phyloP scores from a whole-genome alignment of 2,888 invertebrate species.

The Linnaemya vulpina region DNA sequence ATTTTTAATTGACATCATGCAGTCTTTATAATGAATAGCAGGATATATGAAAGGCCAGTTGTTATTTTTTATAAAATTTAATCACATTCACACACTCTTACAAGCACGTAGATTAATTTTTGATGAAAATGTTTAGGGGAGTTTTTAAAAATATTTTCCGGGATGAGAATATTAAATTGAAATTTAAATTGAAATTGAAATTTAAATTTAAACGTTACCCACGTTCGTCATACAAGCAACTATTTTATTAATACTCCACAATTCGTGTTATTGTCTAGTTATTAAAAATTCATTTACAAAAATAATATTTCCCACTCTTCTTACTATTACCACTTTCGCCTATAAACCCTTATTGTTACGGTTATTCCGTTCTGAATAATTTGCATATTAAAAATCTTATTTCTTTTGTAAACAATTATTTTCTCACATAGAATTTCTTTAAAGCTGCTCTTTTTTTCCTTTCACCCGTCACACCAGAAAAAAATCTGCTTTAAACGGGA shows the following conservation, averaged over 20 bases:
- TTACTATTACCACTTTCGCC: neutral
- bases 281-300: neutral
- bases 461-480: conserved; percentile 24
- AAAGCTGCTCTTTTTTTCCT: conserved; percentile 62
- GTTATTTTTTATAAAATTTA: too few relatives aligned
- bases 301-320: neutral
- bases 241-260: neutral
- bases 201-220: neutral
- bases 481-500: conserved; percentile 52
- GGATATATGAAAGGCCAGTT: too few relatives aligned
- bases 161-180: too few relatives aligned
- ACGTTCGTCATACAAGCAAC: neutral
- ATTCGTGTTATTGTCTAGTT: neutral
- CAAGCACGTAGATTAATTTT: too few relatives aligned
- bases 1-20: too few relatives aligned
- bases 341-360: conserved; percentile 6
- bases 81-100: too few relatives aligned
- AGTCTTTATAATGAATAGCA: too few relatives aligned
- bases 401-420: conserved; percentile 46
- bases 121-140: too few relatives aligned
- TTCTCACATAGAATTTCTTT: conserved; percentile 46
- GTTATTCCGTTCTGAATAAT: neutral
- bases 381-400: conserved; percentile 53
- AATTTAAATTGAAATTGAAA: too few relatives aligned
- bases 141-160: too few relatives aligned